Evolutionary conservation across 2,888 invertebrate genomes (phyloP).

Genomic region (Lathronympha strigana): DNA sequence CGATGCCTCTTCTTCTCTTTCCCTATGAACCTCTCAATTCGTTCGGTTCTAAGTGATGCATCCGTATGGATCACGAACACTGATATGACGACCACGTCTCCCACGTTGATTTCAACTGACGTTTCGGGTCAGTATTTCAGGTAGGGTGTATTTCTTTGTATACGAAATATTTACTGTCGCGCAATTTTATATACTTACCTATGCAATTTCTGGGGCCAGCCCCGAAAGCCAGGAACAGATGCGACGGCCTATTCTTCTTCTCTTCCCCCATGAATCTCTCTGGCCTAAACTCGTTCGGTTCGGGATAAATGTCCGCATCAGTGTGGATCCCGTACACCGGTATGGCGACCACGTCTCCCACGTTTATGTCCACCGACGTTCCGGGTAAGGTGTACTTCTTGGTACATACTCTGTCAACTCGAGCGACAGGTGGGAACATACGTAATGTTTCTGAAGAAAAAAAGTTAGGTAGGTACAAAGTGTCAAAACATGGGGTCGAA

Average conservation of each 20-base stretch:
- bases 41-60: slow-evolving; percentile 81
- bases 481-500: too few species aligned
- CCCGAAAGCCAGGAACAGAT: slow-evolving; percentile 82
- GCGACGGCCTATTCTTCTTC: slow-evolving; percentile 75
- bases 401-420: slow-evolving; percentile 81
- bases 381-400: slow-evolving; percentile 82
- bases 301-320: slow-evolving; percentile 81
- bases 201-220: slow-evolving; percentile 81
- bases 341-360: slow-evolving; percentile 74
- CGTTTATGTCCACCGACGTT: slow-evolving; percentile 69
- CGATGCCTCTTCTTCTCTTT: slow-evolving; percentile 79
- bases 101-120: slow-evolving; percentile 71
- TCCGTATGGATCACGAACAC: slow-evolving; percentile 82
- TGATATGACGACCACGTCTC: slow-evolving; percentile 74
- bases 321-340: slow-evolving; percentile 80
- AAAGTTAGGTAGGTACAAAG: not conserved
- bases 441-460: slow-evolving; percentile 82
- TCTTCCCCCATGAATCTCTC: slow-evolving; percentile 83
- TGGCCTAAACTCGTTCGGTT: slow-evolving; percentile 80
- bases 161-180: too few species aligned
- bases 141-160: slow-evolving; percentile 80
- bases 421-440: slow-evolving; percentile 82
- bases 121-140: too few species aligned
- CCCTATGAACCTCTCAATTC: slow-evolving; percentile 82
- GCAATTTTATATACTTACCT: too few species aligned